A percentile compares a stretch with the other conserved stretches of the same genome.
Conservation (phyloP, 2,797 vertebrate genomes). For the Tokudaia muenninki region DNA sequence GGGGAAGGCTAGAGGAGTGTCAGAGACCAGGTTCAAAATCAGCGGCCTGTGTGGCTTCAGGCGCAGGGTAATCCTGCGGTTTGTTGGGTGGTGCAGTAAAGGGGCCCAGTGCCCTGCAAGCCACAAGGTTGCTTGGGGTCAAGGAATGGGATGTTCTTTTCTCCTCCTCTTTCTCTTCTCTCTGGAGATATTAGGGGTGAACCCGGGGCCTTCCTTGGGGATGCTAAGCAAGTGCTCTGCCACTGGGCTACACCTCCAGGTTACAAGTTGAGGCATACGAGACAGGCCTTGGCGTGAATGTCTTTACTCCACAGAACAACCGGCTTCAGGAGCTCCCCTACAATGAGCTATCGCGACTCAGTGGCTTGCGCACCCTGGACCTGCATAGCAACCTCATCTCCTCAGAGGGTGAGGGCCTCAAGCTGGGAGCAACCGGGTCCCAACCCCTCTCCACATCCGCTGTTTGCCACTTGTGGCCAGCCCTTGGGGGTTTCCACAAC, state of each 20-base stretch:
- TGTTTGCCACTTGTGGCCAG: slow-evolving; percentile 3
- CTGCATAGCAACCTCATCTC: slow-evolving; percentile 85
- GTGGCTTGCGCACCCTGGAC: slow-evolving; percentile 80
- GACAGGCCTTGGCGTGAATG: background rate
- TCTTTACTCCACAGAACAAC: slow-evolving; percentile 77
- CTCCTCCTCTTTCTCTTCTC: background rate
- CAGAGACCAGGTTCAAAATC: background rate
- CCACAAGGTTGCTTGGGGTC: background rate
- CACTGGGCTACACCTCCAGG: background rate
- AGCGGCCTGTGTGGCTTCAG: background rate
- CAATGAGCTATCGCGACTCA: slow-evolving; percentile 80
- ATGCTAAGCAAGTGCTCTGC: background rate
- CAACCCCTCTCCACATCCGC: background rate
- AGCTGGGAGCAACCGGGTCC: background rate
- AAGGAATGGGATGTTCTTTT: background rate
- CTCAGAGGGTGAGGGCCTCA: slow-evolving; percentile 79
- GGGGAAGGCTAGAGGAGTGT: too few species aligned
- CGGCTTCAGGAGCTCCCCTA: slow-evolving; percentile 84
- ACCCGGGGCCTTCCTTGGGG: background rate
- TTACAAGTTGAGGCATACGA: background rate
- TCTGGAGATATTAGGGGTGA: background rate
- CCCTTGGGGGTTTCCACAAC: slow-evolving; percentile 73
- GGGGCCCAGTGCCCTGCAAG: background rate
- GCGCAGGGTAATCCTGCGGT: background rate
- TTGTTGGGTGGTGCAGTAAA: background rate